These are phyloP conservation scores for Acromyrmex echinatior DNA, from an alignment of 1,140 invertebrate species.

Conservation along the genomic window DNA sequence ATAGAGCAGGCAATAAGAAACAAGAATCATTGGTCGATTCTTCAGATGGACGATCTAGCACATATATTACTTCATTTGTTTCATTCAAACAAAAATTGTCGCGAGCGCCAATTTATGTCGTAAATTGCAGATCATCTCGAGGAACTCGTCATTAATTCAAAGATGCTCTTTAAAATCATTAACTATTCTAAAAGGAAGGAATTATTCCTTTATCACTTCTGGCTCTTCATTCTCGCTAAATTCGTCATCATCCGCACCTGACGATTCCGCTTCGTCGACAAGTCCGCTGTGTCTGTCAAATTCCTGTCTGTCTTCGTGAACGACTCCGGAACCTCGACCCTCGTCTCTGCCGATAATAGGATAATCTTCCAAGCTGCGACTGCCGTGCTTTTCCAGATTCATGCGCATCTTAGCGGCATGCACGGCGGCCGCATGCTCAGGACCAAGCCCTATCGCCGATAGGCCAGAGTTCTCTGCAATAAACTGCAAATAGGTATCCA, in stretches of 20 bases:
- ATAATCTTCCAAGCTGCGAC: slow-evolving; percentile 81
- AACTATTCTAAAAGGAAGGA: not conserved
- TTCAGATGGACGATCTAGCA: slow-evolving; percentile 2
- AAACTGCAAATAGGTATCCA: slow-evolving; percentile 94
- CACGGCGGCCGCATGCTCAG: slow-evolving; percentile 87
- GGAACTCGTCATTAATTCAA: not conserved
- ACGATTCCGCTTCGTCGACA: slow-evolving; percentile 77
- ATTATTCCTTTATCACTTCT: slow-evolving; percentile 82
- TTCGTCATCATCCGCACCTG: slow-evolving; percentile 83
- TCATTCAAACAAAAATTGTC: not conserved
- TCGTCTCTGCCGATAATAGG: slow-evolving; percentile 83
- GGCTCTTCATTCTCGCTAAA: slow-evolving; percentile 84
- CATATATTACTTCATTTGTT: not conserved
- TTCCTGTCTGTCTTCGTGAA: slow-evolving; percentile 81
- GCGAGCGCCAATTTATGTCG: not conserved
- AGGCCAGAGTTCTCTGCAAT: slow-evolving; percentile 93
- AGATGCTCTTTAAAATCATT: not conserved
- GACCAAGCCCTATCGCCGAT: slow-evolving; percentile 85
- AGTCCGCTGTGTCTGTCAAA: slow-evolving; percentile 72
- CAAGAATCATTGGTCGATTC: slow-evolving; percentile 5
- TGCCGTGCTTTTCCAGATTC: slow-evolving; percentile 87
- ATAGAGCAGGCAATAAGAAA: slow-evolving; percentile 29
- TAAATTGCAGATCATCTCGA: not conserved
- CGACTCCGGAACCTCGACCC: slow-evolving; percentile 75
- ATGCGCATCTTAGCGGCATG: slow-evolving; percentile 90